Base-by-base conservation (phyloP, 2,113 vertebrate species). In the Hydrochoerus hydrochaeris region DNA sequence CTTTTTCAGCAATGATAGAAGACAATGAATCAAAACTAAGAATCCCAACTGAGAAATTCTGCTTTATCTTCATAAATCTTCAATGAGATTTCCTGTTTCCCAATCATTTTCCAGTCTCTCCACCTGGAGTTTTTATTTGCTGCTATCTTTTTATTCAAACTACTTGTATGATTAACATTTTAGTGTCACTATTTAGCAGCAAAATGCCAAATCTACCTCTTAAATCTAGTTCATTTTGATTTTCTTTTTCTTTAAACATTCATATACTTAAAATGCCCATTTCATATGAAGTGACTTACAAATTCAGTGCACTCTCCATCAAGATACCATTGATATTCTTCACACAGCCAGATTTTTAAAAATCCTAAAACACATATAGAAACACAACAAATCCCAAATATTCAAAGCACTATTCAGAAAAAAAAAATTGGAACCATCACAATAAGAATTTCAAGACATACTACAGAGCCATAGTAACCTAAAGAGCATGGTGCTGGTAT, bases 1-100 rank as follows among this genome's bases (percentile, higher is more conserved):
- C 60, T 90, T 22, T 52, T 71, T 46, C 84, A 88, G 54, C 32
- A 81, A 52, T 88, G 82, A 94, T 11, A 90, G 35, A 63, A 77
- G n/a, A 38, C 14, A 90, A 41, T 82, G 41, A 96, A 85, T 95
- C 85, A 95, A 95, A 73, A 89, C 44, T 78, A 35, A 69, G 94
- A 94, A 94, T 81, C 38, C 20, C 96, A 58, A 93, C 28, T 30
- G 44, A 92, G 58, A 19, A 69, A 78, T 92, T 93, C 46, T 85
- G 16, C 46, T 81, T 35, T 10, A 19, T 13, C 19, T 19, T 91
- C 77, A 91, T 85, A 85, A 95, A 91, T 96, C 86, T 93, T 52
- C 52, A 67, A 46, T 6, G 32, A 85, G 95, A 77, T 80, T 60
- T 78, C 62, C 32, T n/a, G 17, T 89, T 85, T 52, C 91, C 69